Evolutionary conservation across 2,888 invertebrate genomes (phyloP).

Genomic region (Ornithoptera alexandrae): DNA sequence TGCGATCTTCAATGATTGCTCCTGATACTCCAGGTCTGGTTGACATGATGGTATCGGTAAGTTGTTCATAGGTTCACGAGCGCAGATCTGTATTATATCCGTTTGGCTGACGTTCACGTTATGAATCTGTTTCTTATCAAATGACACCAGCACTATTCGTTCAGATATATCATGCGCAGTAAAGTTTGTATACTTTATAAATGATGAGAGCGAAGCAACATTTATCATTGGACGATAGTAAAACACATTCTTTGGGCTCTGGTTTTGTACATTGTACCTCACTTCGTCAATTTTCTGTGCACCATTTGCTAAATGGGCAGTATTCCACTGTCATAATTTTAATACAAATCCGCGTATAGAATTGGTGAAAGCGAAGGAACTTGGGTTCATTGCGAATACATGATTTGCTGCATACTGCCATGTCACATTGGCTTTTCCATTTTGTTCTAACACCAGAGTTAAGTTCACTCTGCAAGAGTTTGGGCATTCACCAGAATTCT

Average conservation of each 20-base stretch:
- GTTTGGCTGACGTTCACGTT: conserved; percentile 87
- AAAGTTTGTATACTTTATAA: conserved; percentile 70
- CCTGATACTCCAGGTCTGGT: conserved; percentile 86
- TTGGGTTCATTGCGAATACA: conserved; percentile 86
- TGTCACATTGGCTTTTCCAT: conserved; percentile 74
- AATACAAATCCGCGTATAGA: conserved; percentile 86
- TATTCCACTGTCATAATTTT: conserved; percentile 91
- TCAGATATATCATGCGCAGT: conserved; percentile 83
- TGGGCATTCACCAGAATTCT: conserved; percentile 87
- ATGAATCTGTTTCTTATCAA: conserved; percentile 86
- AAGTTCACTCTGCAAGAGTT: conserved; percentile 82
- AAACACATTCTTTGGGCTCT: conserved; percentile 70
- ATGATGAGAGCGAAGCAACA: conserved; percentile 66
- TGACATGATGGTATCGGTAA: conserved; percentile 80
- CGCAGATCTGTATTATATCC: conserved; percentile 88
- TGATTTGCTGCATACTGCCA: conserved; percentile 83
- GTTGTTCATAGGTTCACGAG: conserved; percentile 56
- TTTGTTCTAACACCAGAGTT: conserved; percentile 78
- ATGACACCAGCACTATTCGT: conserved; percentile 87
- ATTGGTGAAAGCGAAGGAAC: conserved; percentile 82
- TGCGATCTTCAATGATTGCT: conserved; percentile 85
- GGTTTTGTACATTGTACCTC: conserved; percentile 67
- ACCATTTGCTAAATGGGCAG: conserved; percentile 74
- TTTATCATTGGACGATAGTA: conserved; percentile 62
- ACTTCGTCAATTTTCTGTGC: conserved; percentile 71